Evolutionary conservation across 2,888 invertebrate genomes (phyloP).

Genomic region (Athetis lepigone): DNA sequence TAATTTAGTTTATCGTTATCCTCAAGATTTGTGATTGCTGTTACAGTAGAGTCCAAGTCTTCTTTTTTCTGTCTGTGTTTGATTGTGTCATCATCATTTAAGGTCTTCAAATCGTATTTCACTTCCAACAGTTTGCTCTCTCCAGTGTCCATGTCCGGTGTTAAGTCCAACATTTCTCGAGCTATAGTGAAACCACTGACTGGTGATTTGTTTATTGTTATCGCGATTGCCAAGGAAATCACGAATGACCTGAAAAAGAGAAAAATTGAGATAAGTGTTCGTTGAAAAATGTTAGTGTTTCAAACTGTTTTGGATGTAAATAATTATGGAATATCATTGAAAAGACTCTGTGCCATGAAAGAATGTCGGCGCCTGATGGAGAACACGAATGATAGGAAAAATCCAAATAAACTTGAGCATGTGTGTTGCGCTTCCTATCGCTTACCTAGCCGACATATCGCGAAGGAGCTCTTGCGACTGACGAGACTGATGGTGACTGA

Average conservation of each 20-base stretch:
- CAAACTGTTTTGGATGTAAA: not conserved
- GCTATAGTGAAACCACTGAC: slow-evolving; percentile 73
- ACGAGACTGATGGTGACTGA: slow-evolving; percentile 29
- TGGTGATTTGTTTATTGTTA: slow-evolving; percentile 71
- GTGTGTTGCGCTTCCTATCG: not conserved
- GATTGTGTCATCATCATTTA: slow-evolving; percentile 55
- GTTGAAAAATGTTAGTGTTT: not conserved
- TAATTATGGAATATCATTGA: too few relatives aligned
- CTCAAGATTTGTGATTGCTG: slow-evolving; percentile 27
- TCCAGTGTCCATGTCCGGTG: slow-evolving; percentile 67
- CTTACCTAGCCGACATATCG: slow-evolving; percentile 51
- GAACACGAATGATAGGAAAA: not conserved
- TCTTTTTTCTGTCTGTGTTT: slow-evolving; percentile 11
- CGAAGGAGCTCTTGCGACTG: slow-evolving; percentile 19
- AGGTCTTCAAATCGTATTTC: slow-evolving; percentile 62
- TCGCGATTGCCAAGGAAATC: slow-evolving; percentile 74
- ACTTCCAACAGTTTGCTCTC: slow-evolving; percentile 72
- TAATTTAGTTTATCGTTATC: slow-evolving; percentile 14
- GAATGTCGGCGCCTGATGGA: not conserved
- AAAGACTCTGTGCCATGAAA: not conserved
- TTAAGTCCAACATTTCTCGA: slow-evolving; percentile 44
- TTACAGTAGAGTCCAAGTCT: slow-evolving; percentile 37
- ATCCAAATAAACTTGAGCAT: not conserved
- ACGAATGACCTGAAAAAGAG: slow-evolving; percentile 80
- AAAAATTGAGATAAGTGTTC: slow-evolving; percentile 34